Percentiles rank a stretch among this genome's conserved stretches.
These are phyloP conservation scores for Phoenicopterus ruber DNA, from an alignment of 2,113 vertebrate genomes.

Conservation along the genomic window DNA sequence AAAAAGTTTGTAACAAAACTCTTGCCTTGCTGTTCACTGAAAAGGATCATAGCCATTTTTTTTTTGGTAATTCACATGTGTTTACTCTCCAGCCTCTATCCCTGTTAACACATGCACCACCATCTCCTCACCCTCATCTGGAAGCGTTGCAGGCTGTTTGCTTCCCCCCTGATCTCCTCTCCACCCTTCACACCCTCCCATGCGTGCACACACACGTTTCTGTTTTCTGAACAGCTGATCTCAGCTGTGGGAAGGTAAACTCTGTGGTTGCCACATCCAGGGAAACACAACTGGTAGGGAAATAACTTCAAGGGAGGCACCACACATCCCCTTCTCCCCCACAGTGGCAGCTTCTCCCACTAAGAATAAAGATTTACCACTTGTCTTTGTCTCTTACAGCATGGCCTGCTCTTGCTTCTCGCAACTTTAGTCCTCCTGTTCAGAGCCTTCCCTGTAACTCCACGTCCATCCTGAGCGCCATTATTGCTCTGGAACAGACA, in stretches of 20 bases:
- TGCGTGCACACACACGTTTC: accelerated
- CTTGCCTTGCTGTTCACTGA: not conserved
- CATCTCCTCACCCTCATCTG: not conserved
- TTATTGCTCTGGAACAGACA: not conserved
- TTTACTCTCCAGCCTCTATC: not conserved
- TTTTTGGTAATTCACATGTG: not conserved
- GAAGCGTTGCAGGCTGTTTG: not conserved
- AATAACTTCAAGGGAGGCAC: not conserved
- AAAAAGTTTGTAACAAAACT: not conserved
- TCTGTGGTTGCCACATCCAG: not conserved
- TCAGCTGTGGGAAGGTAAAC: not conserved
- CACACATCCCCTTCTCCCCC: not conserved
- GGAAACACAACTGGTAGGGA: not conserved
- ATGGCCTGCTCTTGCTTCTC: not conserved
- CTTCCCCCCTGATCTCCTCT: not conserved
- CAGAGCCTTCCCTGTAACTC: not conserved
- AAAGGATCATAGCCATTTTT: not conserved
- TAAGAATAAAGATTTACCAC: not conserved
- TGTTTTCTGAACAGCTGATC: not conserved
- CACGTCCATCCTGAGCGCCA: accelerated
- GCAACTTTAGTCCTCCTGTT: not conserved
- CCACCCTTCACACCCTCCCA: not conserved
- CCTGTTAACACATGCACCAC: not conserved
- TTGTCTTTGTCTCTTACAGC: not conserved
- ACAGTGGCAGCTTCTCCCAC: not conserved